Evolutionary conservation across 2,797 vertebrate genomes (phyloP).

Genomic region (Phylloscopus collybita): DNA sequence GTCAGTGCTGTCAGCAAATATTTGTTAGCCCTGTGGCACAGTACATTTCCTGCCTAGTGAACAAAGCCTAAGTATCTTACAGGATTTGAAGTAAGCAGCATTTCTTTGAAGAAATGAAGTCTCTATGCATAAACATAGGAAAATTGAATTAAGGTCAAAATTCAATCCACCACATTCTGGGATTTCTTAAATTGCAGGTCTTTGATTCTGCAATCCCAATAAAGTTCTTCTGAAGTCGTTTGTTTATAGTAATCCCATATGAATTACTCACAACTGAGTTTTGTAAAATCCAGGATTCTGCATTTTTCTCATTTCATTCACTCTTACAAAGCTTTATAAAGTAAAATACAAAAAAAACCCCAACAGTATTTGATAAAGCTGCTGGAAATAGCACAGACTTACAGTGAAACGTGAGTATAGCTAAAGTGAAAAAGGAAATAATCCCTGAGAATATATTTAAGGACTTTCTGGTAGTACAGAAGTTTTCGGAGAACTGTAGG

Average conservation of each 20-base stretch:
- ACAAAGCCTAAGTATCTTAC: not conserved
- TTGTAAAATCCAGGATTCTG: not conserved
- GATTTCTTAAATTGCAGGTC: not conserved
- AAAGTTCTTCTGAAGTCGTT: not conserved
- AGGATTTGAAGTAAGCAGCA: not conserved
- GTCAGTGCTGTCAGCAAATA: not conserved
- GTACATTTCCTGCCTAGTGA: not conserved
- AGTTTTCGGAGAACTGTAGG: not conserved
- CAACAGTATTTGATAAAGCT: not conserved
- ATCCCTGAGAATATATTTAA: not conserved
- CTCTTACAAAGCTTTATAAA: not conserved
- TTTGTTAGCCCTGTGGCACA: not conserved
- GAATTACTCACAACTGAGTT: not conserved
- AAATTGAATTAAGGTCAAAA: conserved; percentile 5
- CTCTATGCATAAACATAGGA: not conserved
- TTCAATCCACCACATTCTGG: not conserved
- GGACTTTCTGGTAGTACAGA: not conserved
- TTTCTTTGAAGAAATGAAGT: not conserved
- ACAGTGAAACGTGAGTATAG: not conserved
- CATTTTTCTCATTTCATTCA: not conserved
- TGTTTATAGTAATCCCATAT: not conserved
- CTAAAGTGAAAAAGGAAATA: not conserved
- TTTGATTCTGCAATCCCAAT: not conserved
- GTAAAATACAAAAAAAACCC: not conserved
- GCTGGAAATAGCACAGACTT: not conserved